A percentile compares a stretch with the other conserved stretches of the same genome.
Conservation (phyloP, 2,797 vertebrate genomes). For the Erethizon dorsatum region DNA sequence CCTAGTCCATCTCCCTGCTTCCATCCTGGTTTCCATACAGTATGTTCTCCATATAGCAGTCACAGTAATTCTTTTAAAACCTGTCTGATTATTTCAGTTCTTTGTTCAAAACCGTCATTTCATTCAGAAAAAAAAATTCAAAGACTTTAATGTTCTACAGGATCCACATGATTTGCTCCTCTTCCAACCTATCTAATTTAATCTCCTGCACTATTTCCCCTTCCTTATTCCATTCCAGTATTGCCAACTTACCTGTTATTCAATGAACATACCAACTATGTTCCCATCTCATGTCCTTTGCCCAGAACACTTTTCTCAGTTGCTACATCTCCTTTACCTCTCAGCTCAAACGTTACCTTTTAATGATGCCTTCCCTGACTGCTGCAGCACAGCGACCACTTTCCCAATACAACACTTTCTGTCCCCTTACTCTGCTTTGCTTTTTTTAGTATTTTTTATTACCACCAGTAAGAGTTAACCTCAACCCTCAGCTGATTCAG, state of each 20-base stretch:
- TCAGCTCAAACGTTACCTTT: slow-evolving; percentile 24
- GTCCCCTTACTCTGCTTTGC: slow-evolving; percentile 34
- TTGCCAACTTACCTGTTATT: not conserved
- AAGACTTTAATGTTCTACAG: not conserved
- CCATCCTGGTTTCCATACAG: not conserved
- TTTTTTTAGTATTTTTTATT: slow-evolving; percentile 6
- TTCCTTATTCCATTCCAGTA: slow-evolving; percentile 36
- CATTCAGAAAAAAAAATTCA: not conserved
- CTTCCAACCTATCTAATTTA: not conserved
- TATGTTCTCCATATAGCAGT: not conserved
- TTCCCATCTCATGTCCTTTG: not conserved
- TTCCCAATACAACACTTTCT: not conserved
- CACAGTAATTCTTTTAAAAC: slow-evolving; percentile 22
- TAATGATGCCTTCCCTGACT: not conserved
- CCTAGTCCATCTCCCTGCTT: slow-evolving; percentile 6
- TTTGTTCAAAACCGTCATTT: slow-evolving; percentile 46
- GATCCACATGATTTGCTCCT: not conserved
- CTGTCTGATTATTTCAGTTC: slow-evolving; percentile 12
- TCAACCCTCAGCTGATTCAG: not conserved
- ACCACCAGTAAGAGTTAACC: not conserved
- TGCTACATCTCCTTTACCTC: not conserved
- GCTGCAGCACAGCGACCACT: not conserved
- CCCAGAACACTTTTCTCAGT: not conserved
- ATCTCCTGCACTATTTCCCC: not conserved
- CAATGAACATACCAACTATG: not conserved